Evolutionary conservation across 2,797 vertebrate genomes (phyloP), one percentile per base, ranked within the genome.

Genomic region (Hippocampus kuda): DNA sequence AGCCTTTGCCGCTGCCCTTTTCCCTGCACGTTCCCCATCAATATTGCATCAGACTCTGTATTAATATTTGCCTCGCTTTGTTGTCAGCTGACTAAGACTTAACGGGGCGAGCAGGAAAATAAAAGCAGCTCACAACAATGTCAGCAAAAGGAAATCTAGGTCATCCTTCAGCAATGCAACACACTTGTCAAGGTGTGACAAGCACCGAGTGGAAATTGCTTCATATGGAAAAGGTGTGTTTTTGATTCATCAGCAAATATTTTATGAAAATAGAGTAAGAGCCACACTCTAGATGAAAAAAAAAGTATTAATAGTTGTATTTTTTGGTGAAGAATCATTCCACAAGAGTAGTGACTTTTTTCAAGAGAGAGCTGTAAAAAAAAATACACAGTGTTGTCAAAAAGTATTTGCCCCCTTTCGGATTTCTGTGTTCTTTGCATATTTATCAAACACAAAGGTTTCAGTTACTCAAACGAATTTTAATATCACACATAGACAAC

Each of bases 51-150:
- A 38, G 61, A 30, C 68, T 68, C 46, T 65, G 77, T 86, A 79
- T 86, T 89, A 86, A 86, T 86, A 87, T 89, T 88, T 87, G 79
- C 85, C 70, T 84, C 68, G 1, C 79, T 80, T 88, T 87, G 80
- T 88, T 51, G 72, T 78, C 75, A 79, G 77, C 80, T 84, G 81
- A 81, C 78, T 76, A 65, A 61, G 85, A 78, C 81, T 84, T 83
- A 84, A 85, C 77, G 75, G 77, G 72, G 71, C 74, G 83, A 69
- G 83, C 79, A 80, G 75, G 75, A 75, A 75, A 81, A 85, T 78
- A 64, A 78, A 73, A 79, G 76, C 65, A 77, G 77, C 81, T 75
- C 72, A 79, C 78, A 81, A 87, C 79, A 85, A 86, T 81, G 71
- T 86, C 75, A 75, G 80, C 77, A 79, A 65, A 54, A 73, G 75